A percentile compares a stretch with the other conserved stretches of the same genome.
Evolutionary conservation across 2,797 vertebrate genomes (phyloP).

Genomic region (Amblyraja radiata): DNA sequence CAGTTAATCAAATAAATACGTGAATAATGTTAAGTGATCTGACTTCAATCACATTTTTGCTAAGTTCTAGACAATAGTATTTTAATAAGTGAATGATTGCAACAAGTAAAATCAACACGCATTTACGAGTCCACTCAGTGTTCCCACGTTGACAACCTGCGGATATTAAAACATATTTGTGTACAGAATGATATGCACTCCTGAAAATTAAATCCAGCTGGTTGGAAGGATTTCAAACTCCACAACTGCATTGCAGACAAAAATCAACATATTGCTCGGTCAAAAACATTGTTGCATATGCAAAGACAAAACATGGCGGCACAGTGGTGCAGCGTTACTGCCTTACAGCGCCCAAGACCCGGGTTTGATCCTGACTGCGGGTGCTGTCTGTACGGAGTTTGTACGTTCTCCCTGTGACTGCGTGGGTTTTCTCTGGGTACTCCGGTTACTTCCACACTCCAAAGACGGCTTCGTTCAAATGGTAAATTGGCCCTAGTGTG

Average conservation of each 20-base stretch:
- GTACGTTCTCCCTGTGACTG: no score
- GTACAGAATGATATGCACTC: not conserved
- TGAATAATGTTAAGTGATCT: not conserved
- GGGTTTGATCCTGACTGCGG: no score
- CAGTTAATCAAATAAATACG: not conserved
- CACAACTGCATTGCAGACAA: not conserved
- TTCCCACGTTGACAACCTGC: not conserved
- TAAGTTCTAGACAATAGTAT: not conserved
- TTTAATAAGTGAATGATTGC: conserved; percentile 17
- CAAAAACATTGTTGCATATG: not conserved
- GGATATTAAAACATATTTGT: not conserved
- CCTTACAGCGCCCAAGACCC: no score
- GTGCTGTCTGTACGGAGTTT: no score
- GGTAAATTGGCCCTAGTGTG: no score
- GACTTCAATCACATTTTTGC: not conserved
- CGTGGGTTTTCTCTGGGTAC: no score
- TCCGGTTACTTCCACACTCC: no score
- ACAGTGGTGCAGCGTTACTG: no score
- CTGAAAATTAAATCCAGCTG: not conserved
- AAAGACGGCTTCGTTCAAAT: no score
- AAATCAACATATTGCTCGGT: not conserved
- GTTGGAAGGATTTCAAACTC: not conserved
- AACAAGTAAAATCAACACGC: not conserved
- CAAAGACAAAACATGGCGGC: not conserved
- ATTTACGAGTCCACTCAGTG: not conserved